Evolutionary conservation across 23 tunicate genomes (phyloP).

Genomic region (Halocynthia roretzi): DNA sequence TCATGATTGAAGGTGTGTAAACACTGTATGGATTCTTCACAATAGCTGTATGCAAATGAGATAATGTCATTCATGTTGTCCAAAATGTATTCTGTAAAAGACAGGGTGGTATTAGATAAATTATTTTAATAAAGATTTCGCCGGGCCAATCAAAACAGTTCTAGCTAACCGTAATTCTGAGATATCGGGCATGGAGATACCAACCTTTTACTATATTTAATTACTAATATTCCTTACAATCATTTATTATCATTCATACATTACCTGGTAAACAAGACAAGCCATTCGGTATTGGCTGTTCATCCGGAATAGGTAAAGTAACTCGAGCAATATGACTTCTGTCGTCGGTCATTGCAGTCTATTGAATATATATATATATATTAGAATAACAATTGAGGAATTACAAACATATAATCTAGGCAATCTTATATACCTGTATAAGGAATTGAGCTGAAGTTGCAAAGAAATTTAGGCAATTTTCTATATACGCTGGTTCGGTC

Average conservation of each 20-base stretch:
- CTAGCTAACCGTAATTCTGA: too few relatives aligned
- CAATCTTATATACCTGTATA: constrained; percentile 18
- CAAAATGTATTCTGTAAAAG: constrained; percentile 36
- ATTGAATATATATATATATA: too few relatives aligned
- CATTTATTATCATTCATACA: too few relatives aligned
- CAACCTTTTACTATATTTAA: too few relatives aligned
- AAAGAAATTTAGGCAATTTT: constrained; percentile 23
- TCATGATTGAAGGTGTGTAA: constrained; percentile 1
- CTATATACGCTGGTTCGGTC: constrained; percentile 30
- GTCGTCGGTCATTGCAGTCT: constrained; percentile 12
- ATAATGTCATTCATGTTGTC: constrained; percentile 50
- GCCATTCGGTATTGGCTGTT: neutral
- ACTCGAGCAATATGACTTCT: constrained; percentile 4
- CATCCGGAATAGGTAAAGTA: constrained; percentile 10
- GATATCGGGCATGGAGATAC: too few relatives aligned
- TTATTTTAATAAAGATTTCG: too few relatives aligned
- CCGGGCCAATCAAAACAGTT: too few relatives aligned
- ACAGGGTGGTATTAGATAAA: neutral
- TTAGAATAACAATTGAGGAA: too few relatives aligned
- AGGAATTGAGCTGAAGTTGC: constrained; percentile 49
- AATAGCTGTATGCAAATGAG: constrained; percentile 26
- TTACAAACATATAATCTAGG: too few relatives aligned
- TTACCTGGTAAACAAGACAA: constrained; percentile 6
- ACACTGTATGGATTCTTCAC: constrained; percentile 11
- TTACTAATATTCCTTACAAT: too few relatives aligned